Conservation (phyloP, 2,888 invertebrate species). For the Ischnura elegans region DNA sequence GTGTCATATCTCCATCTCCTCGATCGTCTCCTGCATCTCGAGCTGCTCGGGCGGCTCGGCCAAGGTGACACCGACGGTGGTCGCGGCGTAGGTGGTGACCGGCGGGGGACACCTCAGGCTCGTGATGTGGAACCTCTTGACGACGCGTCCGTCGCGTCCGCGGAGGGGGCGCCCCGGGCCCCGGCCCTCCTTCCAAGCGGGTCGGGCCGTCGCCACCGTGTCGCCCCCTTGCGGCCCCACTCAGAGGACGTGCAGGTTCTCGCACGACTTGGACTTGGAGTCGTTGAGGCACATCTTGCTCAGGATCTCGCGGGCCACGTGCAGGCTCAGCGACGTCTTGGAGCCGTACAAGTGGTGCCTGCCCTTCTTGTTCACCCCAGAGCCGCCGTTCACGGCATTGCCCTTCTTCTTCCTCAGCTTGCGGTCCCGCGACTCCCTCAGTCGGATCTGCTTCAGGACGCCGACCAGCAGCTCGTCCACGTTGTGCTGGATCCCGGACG, state of each 20-base stretch:
- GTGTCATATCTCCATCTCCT: constrained; percentile 40
- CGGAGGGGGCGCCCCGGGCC: constrained; percentile 33
- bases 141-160: constrained; percentile 14
- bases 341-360: constrained; percentile 84
- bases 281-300: constrained; percentile 90
- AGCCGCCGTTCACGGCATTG: constrained; percentile 79
- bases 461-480: constrained; percentile 81
- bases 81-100: constrained; percentile 5
- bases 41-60: background rate
- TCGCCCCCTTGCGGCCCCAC: constrained; percentile 57
- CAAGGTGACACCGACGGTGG: constrained; percentile 12
- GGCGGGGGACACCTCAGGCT: constrained; percentile 50
- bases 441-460: constrained; percentile 82
- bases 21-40: constrained; percentile 17
- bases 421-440: constrained; percentile 87
- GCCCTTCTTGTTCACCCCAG: constrained; percentile 67
- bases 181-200: constrained; percentile 21
- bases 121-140: constrained; percentile 47
- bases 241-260: constrained; percentile 69
- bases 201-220: background rate
- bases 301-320: constrained; percentile 89
- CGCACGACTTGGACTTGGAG: constrained; percentile 68
- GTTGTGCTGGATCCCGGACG: constrained; percentile 80
- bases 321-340: constrained; percentile 89
- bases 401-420: constrained; percentile 80